Conservation (phyloP, 2,113 vertebrate species). For the Embiotoca jacksoni region DNA sequence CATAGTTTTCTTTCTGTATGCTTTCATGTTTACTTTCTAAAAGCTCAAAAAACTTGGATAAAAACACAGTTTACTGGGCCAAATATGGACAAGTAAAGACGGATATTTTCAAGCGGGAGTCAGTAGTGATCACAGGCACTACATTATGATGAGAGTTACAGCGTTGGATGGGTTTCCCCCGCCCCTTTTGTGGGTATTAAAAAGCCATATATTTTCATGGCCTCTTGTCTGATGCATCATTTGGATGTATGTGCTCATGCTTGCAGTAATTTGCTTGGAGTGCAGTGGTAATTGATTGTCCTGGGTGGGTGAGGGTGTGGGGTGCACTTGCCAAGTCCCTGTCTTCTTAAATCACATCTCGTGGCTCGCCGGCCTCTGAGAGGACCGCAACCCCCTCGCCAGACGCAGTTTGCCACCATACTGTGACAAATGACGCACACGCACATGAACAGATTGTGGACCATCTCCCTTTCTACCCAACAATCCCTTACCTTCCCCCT, state of each 20-base stretch:
- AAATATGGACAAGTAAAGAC: no score
- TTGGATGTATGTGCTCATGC: constrained; percentile 59
- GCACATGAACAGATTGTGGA: constrained; percentile 33
- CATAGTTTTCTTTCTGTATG: no score
- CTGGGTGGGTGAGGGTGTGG: constrained; percentile 12
- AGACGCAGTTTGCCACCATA: constrained; percentile 46
- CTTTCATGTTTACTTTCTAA: no score
- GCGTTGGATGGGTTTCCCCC: constrained; percentile 2
- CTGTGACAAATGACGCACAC: constrained; percentile 43
- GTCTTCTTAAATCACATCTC: constrained; percentile 68
- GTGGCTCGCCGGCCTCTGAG: constrained; percentile 14
- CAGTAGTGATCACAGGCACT: constrained; percentile 6
- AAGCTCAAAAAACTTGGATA: no score
- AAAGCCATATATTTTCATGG: constrained; percentile 64
- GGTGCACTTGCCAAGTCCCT: constrained; percentile 25
- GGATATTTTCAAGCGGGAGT: no score
- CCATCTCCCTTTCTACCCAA: constrained; percentile 36
- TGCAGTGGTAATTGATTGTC: constrained; percentile 67
- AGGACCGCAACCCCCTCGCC: constrained; percentile 37
- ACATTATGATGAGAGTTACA: constrained; percentile 2
- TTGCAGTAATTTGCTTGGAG: constrained; percentile 61
- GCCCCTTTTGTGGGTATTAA: constrained; percentile 55
- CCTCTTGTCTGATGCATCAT: constrained; percentile 63
- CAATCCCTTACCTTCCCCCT: constrained; percentile 13
- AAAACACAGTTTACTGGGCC: no score